Percentiles rank a stretch among this genome's conserved stretches.
These are phyloP conservation scores for Sylvia borin DNA, from an alignment of 2,797 vertebrate species.

Conservation along the genomic window DNA sequence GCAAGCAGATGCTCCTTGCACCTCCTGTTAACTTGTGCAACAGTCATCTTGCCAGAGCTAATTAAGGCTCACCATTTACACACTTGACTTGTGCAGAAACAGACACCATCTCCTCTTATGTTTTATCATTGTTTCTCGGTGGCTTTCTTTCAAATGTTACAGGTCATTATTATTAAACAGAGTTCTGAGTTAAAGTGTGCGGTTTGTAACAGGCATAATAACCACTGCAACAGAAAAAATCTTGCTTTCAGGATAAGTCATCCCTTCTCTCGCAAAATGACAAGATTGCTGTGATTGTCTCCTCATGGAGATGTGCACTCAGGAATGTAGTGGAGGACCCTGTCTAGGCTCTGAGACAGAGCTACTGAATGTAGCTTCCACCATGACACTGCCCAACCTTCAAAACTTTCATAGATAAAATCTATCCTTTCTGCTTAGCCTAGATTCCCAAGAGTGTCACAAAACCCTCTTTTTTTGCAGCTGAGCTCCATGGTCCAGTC, in stretches of 20 bases:
- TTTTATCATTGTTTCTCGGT: neutral
- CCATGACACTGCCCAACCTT: neutral
- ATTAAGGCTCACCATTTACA: neutral
- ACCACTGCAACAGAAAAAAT: neutral
- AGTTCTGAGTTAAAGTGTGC: neutral
- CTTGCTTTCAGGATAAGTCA: neutral
- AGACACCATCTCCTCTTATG: neutral
- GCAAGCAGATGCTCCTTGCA: neutral
- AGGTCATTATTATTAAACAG: neutral
- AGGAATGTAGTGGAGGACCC: neutral
- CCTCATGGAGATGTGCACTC: neutral
- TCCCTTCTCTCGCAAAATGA: neutral
- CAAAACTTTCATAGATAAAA: neutral
- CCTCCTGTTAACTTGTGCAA: slow-evolving; percentile 13
- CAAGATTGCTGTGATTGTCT: neutral
- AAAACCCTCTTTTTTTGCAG: neutral
- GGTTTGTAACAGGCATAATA: neutral
- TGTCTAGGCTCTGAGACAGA: neutral
- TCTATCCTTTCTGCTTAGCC: neutral
- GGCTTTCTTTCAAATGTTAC: neutral
- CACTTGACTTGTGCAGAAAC: neutral
- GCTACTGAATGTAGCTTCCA: neutral
- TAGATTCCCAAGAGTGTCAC: neutral
- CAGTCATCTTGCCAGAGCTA: neutral
- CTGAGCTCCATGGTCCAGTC: neutral